Evolutionary conservation across 2,797 vertebrate genomes (phyloP), one percentile per base, ranked within the genome.

Genomic region (Enteromius afrohamiltoni): DNA sequence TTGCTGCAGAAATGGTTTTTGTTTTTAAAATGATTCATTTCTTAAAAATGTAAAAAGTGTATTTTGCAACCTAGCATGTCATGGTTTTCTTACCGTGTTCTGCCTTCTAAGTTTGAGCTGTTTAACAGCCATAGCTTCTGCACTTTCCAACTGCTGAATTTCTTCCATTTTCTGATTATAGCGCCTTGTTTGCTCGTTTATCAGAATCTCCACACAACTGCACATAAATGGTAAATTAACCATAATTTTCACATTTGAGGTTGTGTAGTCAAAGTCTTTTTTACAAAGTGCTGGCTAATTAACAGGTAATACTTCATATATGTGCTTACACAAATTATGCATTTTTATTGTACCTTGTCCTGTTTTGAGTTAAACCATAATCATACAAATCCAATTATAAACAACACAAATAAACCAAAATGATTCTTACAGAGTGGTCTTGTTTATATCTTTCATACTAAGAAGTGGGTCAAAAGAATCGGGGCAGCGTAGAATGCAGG

Each of bases 91-190:
- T 68, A 98, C 98, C 29, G 95, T 95, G 86, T 95, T 97, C 88
- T 97, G 96, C 65, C 94, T 94, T 82, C 93, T 94, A 51, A 99
- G 94, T 0, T 94, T 97, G 64, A 99, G 96, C 74, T 97, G 91
- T 65, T 95, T 96, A 49, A 96, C 91, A n/a, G 96, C 97, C 0
- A 96, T 89, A 60, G 95, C 95, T 89, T 99, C 97, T 0, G 95
- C 98, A 0, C 95, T 94, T 89, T 99, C 98, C 91, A 99, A 91
- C 90, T 97, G 92, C 87, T 71, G 96, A 86, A 99, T 99, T 84
- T 98, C 96, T 83, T 96, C 94, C 97, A 99, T 97, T 92, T 97
- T 99, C 80, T 97, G 93, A 64, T 93, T 97, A 92, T 97, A 99
- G 79, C 95, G 95, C 86, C 95, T 94, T 85, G 96, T 93, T 94